A percentile compares a stretch with the other conserved stretches of the same genome.
phyloP scores from a whole-genome alignment of 2,888 invertebrate species.

The Magallana nippona region DNA sequence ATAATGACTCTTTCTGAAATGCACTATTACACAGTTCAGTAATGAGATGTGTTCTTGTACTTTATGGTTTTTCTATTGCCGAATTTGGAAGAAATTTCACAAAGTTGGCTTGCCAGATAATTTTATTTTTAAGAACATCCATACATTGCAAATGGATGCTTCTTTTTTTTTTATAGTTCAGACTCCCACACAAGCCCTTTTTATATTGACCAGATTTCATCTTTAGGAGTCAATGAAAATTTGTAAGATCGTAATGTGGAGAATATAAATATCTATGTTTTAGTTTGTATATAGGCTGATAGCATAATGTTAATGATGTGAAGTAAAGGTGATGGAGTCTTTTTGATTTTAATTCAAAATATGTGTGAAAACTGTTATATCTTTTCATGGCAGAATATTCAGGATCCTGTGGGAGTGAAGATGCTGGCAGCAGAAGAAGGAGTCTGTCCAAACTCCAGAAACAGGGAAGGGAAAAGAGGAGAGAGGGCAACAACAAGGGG shows the following conservation, averaged over 20 bases:
- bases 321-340: too few relatives aligned
- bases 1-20: background rate
- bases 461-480: background rate
- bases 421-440: constrained; percentile 28
- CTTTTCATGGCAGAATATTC: constrained; percentile 44
- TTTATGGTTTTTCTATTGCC: background rate
- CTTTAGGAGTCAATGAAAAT: too few relatives aligned
- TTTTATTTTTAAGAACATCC: background rate
- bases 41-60: background rate
- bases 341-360: too few relatives aligned
- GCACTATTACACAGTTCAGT: background rate
- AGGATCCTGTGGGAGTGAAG: constrained; percentile 48
- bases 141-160: too few relatives aligned
- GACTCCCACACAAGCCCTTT: too few relatives aligned
- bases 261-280: too few relatives aligned
- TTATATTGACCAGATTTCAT: too few relatives aligned
- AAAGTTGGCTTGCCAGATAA: background rate
- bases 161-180: too few relatives aligned
- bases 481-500: constrained; percentile 1
- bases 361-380: background rate
- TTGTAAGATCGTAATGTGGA: too few relatives aligned
- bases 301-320: too few relatives aligned
- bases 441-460: constrained; percentile 38
- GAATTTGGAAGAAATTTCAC: background rate
- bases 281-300: too few relatives aligned